Evolutionary conservation across 2,888 invertebrate genomes (phyloP).

Genomic region (Agrochola macilenta): DNA sequence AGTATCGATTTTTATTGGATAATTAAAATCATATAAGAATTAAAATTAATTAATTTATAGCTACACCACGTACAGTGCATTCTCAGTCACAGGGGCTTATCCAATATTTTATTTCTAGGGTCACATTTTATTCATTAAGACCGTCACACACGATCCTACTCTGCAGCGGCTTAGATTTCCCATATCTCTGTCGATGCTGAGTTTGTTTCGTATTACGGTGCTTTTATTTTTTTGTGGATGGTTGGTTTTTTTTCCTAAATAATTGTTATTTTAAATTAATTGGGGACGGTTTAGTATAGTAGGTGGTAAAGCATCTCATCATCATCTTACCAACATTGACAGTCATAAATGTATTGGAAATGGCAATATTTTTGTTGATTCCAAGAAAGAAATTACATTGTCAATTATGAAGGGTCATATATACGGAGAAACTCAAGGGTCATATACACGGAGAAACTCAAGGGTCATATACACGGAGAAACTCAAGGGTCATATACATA

Average conservation of each 20-base stretch:
- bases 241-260: slow-evolving; percentile 18
- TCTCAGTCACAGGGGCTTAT: slow-evolving; percentile 53
- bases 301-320: background rate
- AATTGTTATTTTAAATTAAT: background rate
- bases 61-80: slow-evolving; percentile 47
- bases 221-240: slow-evolving; percentile 45
- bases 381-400: background rate
- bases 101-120: slow-evolving; percentile 35
- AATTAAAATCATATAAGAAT: background rate
- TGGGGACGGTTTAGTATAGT: slow-evolving; percentile 2
- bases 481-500: background rate
- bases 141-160: slow-evolving; percentile 19
- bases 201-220: slow-evolving; percentile 11
- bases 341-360: background rate
- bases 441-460: background rate
- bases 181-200: slow-evolving; percentile 36
- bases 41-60: background rate
- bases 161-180: slow-evolving; percentile 32
- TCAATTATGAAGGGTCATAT: background rate
- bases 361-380: background rate
- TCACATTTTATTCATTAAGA: slow-evolving; percentile 51
- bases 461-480: background rate
- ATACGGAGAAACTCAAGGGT: background rate
- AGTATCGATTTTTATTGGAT: slow-evolving; percentile 1
- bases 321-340: background rate